phyloP scores from a whole-genome alignment of 2,113 vertebrate species.

The Miniopterus natalensis region DNA sequence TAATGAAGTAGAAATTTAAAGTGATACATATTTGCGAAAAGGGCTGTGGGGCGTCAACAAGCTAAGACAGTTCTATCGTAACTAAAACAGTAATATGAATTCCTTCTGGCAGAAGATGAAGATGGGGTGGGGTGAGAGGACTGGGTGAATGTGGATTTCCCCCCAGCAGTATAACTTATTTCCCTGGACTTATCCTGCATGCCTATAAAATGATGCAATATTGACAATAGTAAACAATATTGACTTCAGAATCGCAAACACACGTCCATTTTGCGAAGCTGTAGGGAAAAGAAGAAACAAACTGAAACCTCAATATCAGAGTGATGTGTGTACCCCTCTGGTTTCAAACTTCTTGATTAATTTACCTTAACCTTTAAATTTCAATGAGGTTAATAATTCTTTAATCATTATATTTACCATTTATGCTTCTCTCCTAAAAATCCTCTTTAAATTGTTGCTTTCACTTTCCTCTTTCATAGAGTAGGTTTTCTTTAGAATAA shows the following conservation, averaged over 20 bases:
- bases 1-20: slow-evolving; percentile 38
- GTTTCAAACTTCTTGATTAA: not conserved
- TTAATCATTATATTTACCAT: not conserved
- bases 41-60: slow-evolving; percentile 35
- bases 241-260: slow-evolving; percentile 48
- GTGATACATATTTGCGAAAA: slow-evolving; percentile 47
- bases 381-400: not conserved
- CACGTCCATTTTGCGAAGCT: not conserved
- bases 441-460: not conserved
- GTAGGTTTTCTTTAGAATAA: not conserved
- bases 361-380: not conserved
- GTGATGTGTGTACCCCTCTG: not conserved
- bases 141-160: not conserved
- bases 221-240: not conserved
- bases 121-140: not conserved
- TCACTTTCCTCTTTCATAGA: not conserved
- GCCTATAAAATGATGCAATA: slow-evolving; percentile 4
- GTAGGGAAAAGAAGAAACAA: not conserved
- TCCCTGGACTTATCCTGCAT: slow-evolving; percentile 6
- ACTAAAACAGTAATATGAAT: not conserved
- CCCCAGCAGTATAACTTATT: not conserved
- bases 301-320: not conserved
- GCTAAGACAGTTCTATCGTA: slow-evolving; percentile 34
- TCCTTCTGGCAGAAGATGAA: slow-evolving; percentile 13
- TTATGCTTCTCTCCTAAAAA: not conserved